Evolutionary conservation across 2,113 vertebrate species (phyloP).

Genomic region (Martes martes): DNA sequence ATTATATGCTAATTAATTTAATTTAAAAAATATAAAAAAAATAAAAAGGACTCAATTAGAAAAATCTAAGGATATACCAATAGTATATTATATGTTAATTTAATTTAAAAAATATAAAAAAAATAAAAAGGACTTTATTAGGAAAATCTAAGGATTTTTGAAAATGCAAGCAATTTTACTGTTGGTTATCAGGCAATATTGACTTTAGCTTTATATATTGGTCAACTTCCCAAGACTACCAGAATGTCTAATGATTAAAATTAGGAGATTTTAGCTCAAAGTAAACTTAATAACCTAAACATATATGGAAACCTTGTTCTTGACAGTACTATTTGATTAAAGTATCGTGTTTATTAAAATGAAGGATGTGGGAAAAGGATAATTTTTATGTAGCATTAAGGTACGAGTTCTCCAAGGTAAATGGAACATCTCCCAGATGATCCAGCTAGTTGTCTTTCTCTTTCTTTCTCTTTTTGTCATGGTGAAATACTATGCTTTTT

Average conservation of each 20-base stretch:
- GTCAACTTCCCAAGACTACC: neutral
- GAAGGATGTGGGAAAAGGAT: neutral
- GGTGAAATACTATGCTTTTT: neutral
- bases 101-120: no score
- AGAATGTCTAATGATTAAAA: constrained; percentile 5
- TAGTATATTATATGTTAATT: no score
- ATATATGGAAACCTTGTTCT: neutral
- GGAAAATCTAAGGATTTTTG: neutral
- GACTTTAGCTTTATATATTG: constrained; percentile 30
- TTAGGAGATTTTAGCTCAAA: constrained; percentile 19
- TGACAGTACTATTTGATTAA: neutral
- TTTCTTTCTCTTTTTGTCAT: neutral
- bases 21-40: no score
- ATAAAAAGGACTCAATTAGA: no score
- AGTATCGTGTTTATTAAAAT: constrained; percentile 21
- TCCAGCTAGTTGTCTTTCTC: neutral
- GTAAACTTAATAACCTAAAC: constrained; percentile 23
- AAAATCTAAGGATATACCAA: no score
- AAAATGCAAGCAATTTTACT: neutral
- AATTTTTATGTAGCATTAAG: neutral
- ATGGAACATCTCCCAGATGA: neutral
- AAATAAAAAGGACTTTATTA: neutral
- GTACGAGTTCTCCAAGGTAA: neutral
- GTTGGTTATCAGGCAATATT: neutral
- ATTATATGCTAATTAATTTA: neutral